phyloP scores from a whole-genome alignment of 2,797 vertebrate species.

The Notolepis coatsorum region DNA sequence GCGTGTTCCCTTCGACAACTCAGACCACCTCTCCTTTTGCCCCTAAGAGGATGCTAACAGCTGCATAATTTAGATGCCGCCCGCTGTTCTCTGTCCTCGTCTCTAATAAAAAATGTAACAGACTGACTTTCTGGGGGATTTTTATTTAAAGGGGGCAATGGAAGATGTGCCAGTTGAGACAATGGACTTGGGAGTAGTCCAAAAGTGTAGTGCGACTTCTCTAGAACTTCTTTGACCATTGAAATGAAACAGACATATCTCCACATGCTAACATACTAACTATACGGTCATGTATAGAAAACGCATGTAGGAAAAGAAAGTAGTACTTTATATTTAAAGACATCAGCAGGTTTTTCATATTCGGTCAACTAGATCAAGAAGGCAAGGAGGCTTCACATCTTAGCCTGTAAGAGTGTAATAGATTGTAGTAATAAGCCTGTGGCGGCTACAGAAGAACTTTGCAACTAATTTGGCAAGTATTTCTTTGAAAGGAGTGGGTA shows the following conservation, averaged over 20 bases:
- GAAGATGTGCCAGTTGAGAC: conserved; percentile 67
- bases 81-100: conserved; percentile 71
- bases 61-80: conserved; percentile 84
- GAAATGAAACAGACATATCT: too few relatives aligned
- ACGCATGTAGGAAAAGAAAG: too few relatives aligned
- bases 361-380: too few relatives aligned
- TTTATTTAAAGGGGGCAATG: conserved; percentile 59
- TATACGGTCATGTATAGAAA: too few relatives aligned
- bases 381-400: too few relatives aligned
- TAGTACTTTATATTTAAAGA: too few relatives aligned
- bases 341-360: too few relatives aligned
- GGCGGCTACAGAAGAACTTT: too few relatives aligned
- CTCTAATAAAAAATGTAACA: conserved; percentile 79
- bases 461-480: too few relatives aligned
- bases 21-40: conserved; percentile 70
- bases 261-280: too few relatives aligned
- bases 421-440: too few relatives aligned
- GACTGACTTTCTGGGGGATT: conserved; percentile 66
- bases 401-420: too few relatives aligned
- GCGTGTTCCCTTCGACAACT: conserved; percentile 80
- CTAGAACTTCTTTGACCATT: conserved; percentile 61
- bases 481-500: not conserved
- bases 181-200: conserved; percentile 43
- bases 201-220: conserved; percentile 58
- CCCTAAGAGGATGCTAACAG: conserved; percentile 73